Evolutionary conservation across 2,888 invertebrate genomes (phyloP), one percentile per base, ranked within the genome.

Genomic region (Quadroppia sp.): DNA sequence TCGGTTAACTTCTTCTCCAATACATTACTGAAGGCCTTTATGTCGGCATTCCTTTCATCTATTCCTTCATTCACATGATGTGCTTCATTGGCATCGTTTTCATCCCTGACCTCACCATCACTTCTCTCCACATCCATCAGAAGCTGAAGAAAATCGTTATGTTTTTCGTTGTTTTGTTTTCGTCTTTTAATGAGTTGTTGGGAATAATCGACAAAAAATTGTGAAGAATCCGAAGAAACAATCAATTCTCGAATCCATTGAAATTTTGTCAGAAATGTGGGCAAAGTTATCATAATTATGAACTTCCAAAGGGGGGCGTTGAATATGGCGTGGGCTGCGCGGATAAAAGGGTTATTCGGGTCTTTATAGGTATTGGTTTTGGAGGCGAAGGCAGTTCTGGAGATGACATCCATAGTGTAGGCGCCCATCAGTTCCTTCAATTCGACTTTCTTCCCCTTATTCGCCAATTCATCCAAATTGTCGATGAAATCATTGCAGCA

Each of bases 361-460:
- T 71, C n/a, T 1, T 87, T 85, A 40, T 71, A 48, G 9, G 71
- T 50, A 45, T 71, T 40, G 77, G 86, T 86, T 76, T 87, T 85
- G 28, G 87, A 82, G 25, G 87, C 87, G 79, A 87, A 87, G 11
- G 87, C 87, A 74, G 86, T 85, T 71, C 84, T 85, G 0, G 86
- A 87, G 36, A 87, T 86, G 2, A 87, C 86, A 79, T 87, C 87
- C 81, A 87, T 87, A 1, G 86, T 85, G 78, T 86, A 87, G 77
- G 85, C 85, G 6, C 86, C 86, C 77, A 86, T 84, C 20, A 30
- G 13, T 40, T 48, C 0, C 4, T 53, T 71, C 20, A 71, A 17
- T 20, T 71, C 28, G 1, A 71, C 3, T n/a, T 71, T 25, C 6
- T 2, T 36, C 23, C 20, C 1, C 1, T 9, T 45, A 45, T 71